A percentile compares a stretch with the other conserved stretches of the same genome.
phyloP scores from a whole-genome alignment of 2,797 vertebrate genomes.

The Rhynchotus rufescens region DNA sequence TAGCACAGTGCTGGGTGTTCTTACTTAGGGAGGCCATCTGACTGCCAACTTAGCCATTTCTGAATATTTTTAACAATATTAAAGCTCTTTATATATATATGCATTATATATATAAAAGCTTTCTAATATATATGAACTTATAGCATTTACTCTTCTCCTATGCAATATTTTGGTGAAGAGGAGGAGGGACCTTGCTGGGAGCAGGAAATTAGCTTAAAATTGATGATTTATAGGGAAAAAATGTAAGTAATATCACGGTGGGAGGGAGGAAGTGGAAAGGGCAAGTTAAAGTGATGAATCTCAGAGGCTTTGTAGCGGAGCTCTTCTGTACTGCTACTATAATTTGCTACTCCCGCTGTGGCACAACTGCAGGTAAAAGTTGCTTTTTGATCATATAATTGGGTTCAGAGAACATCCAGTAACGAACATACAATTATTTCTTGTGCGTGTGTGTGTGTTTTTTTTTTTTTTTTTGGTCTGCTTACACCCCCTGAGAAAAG shows the following conservation, averaged over 20 bases:
- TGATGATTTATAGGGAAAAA: background rate
- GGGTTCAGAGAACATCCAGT: constrained; percentile 1
- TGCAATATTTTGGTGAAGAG: background rate
- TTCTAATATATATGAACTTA: background rate
- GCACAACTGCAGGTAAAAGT: background rate
- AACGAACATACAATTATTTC: constrained; percentile 46
- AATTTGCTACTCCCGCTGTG: background rate
- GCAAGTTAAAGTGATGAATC: background rate
- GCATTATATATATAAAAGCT: background rate
- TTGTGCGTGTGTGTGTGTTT: background rate
- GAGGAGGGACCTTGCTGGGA: background rate
- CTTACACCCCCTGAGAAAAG: constrained; percentile 5
- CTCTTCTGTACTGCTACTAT: background rate
- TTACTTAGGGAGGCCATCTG: background rate
- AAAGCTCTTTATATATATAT: background rate
- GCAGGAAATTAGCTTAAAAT: background rate
- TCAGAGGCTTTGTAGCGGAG: background rate
- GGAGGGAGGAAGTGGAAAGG: background rate
- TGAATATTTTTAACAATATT: background rate
- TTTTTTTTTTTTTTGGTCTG: background rate
- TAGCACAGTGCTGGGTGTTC: background rate
- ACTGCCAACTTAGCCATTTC: background rate
- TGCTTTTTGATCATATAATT: constrained; percentile 50
- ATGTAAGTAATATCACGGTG: background rate
- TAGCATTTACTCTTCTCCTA: accelerated